phyloP scores from a whole-genome alignment of 2,113 vertebrate species.

The Poeciliopsis occidentalis region DNA sequence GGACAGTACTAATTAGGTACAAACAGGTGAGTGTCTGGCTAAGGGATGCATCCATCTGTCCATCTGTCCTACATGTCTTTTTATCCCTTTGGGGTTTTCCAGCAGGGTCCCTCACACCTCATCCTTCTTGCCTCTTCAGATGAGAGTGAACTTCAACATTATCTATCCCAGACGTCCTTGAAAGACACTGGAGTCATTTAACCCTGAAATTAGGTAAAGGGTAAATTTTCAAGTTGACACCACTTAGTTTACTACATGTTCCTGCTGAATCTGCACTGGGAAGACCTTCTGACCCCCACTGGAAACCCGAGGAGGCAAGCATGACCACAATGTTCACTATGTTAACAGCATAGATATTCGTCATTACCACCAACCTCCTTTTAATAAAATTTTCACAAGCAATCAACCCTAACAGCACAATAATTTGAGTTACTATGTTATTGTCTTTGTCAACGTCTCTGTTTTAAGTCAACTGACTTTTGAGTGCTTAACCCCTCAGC shows the following conservation, averaged over 20 bases:
- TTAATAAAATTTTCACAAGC: slow-evolving; percentile 7
- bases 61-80: no score
- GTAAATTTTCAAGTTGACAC: slow-evolving; percentile 36
- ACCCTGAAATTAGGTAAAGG: slow-evolving; percentile 4
- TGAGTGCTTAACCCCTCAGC: slow-evolving; percentile 36
- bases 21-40: no score
- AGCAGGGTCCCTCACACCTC: no score
- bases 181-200: background rate
- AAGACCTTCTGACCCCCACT: slow-evolving; percentile 25
- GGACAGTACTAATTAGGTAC: no score
- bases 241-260: slow-evolving; percentile 50
- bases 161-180: background rate
- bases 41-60: no score
- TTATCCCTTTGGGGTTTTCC: no score
- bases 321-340: slow-evolving; percentile 56
- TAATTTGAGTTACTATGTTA: background rate
- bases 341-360: slow-evolving; percentile 33
- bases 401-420: background rate
- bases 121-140: no score
- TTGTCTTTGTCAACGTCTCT: background rate
- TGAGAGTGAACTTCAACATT: no score
- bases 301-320: slow-evolving; percentile 68
- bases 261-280: slow-evolving; percentile 48
- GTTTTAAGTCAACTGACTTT: slow-evolving; percentile 47
- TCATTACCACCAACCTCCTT: slow-evolving; percentile 25